These are phyloP conservation scores for Drosophila mayaguana DNA, from an alignment of 2,888 invertebrate genomes.

Conservation along the genomic window DNA sequence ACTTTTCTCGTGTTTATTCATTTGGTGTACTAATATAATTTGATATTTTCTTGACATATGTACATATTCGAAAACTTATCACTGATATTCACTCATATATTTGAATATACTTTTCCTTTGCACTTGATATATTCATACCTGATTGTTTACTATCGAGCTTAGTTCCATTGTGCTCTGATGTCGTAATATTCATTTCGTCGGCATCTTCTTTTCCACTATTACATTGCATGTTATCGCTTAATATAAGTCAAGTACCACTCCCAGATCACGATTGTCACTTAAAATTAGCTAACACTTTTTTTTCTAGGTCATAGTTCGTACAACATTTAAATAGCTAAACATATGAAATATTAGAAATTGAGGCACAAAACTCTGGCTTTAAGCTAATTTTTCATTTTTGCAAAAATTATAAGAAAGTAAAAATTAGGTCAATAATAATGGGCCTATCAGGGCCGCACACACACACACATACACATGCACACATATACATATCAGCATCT, in stretches of 20 bases:
- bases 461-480: not conserved
- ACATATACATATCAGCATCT: not conserved
- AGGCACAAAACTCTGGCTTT: constrained; percentile 4
- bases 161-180: constrained; percentile 72
- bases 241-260: constrained; percentile 44
- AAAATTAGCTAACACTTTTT: constrained; percentile 71
- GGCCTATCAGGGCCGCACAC: constrained; percentile 37
- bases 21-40: too few relatives aligned
- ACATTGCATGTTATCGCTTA: constrained; percentile 68
- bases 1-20: too few relatives aligned
- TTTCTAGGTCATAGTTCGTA: constrained; percentile 23
- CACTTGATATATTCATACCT: constrained; percentile 48
- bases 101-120: not conserved
- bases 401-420: constrained; percentile 31
- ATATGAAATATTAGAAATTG: constrained; percentile 2
- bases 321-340: constrained; percentile 24
- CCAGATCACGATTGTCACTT: constrained; percentile 66
- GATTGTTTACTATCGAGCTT: constrained; percentile 60
- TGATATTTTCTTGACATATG: not conserved
- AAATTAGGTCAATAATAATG: constrained; percentile 78
- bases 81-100: not conserved
- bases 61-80: not conserved
- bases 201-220: constrained; percentile 71
- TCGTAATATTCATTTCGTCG: constrained; percentile 72
- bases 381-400: not conserved